A percentile compares a stretch with the other conserved stretches of the same genome.
phyloP scores from a whole-genome alignment of 2,888 invertebrate species.

The Bedellia somnulentella region DNA sequence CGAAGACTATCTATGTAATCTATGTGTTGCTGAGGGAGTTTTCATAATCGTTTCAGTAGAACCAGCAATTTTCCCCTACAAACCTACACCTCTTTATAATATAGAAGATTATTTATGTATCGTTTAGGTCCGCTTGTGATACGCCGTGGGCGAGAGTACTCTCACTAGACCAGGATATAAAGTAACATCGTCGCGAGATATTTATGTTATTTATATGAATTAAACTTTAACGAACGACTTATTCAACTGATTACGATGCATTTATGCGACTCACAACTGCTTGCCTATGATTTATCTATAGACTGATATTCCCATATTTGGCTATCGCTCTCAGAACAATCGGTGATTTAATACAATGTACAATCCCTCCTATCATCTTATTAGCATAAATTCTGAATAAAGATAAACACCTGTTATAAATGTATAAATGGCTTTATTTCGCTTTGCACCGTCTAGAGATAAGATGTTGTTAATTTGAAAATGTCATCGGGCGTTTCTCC shows the following conservation, averaged over 20 bases:
- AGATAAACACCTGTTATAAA: constrained; percentile 4
- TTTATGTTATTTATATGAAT: constrained; percentile 7
- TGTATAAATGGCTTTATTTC: background rate
- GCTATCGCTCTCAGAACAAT: constrained; percentile 24
- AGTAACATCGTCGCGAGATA: no score
- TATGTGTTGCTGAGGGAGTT: no score
- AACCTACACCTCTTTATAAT: no score
- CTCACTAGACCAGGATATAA: no score
- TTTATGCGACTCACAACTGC: constrained; percentile 19
- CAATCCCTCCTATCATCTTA: constrained; percentile 9
- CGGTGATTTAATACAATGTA: constrained; percentile 32
- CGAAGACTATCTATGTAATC: no score
- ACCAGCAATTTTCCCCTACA: no score
- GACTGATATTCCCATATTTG: constrained; percentile 24
- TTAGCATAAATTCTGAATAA: constrained; percentile 10
- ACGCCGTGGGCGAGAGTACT: constrained; percentile 23
- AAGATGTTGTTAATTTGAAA: no score
- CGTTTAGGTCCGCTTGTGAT: constrained; percentile 25
- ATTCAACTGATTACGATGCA: constrained; percentile 20
- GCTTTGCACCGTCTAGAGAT: no score
- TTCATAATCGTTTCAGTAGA: no score
- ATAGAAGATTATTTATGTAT: constrained; percentile 32
- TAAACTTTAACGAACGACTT: constrained; percentile 14
- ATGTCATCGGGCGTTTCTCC: no score
- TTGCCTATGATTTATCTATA: constrained; percentile 32